Conservation (phyloP, 1,140 invertebrate genomes). For the Liolophura sinensis region DNA sequence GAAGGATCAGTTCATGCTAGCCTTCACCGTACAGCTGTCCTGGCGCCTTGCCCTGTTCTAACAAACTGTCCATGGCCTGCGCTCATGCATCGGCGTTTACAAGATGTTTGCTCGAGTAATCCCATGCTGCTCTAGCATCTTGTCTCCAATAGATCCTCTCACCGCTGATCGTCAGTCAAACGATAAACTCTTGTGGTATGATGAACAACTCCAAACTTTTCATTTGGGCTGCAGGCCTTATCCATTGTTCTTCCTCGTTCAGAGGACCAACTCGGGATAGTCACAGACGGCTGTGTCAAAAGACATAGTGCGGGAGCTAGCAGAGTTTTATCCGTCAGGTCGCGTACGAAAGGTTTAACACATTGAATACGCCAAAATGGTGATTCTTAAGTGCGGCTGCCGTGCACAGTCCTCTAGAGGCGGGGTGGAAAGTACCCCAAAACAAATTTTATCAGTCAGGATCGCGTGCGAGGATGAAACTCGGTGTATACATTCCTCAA, state of each 20-base stretch:
- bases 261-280: not conserved
- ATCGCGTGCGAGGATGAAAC: no score
- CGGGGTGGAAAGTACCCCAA: no score
- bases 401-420: no score
- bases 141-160: not conserved
- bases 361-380: no score
- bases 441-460: no score
- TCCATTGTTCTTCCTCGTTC: no score
- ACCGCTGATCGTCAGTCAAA: conserved; percentile 9
- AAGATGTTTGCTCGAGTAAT: conserved; percentile 15
- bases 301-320: conserved; percentile 21
- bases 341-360: no score
- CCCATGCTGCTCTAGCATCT: conserved; percentile 9
- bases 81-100: conserved; percentile 19
- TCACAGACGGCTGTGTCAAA: conserved; percentile 20
- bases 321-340: no score
- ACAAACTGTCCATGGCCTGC: conserved; percentile 12
- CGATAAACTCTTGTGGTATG: conserved; percentile 16
- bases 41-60: conserved; percentile 12
- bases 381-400: no score
- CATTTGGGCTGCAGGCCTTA: not conserved
- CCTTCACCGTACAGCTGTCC: conserved; percentile 11
- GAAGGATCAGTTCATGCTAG: conserved; percentile 13
- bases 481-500: no score
- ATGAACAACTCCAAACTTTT: conserved; percentile 5